phyloP scores from a whole-genome alignment of 2,888 invertebrate genomes.

The Plusia festucae region DNA sequence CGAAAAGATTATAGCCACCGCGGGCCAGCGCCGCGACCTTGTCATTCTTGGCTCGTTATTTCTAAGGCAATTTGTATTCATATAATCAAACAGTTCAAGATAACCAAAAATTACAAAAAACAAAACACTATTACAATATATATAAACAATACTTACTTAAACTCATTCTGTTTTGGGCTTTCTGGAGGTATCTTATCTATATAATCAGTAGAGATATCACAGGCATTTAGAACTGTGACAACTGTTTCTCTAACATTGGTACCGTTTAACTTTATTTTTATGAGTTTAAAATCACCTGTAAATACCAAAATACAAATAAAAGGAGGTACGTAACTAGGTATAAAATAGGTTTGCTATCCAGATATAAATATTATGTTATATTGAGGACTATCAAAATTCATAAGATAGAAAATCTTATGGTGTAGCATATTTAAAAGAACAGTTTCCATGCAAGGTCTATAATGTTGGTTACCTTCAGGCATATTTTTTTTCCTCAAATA shows the following conservation, averaged over 20 bases:
- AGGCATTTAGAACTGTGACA: slow-evolving; percentile 93
- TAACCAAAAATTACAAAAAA: slow-evolving; percentile 20
- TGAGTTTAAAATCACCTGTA: slow-evolving; percentile 92
- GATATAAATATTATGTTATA: too few relatives aligned
- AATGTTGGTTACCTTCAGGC: slow-evolving; percentile 80
- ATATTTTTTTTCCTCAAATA: slow-evolving; percentile 92
- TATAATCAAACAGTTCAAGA: slow-evolving; percentile 21
- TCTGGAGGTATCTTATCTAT: slow-evolving; percentile 92
- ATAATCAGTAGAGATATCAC: slow-evolving; percentile 96
- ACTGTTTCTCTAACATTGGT: slow-evolving; percentile 92
- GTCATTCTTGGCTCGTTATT: neutral
- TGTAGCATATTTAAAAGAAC: too few relatives aligned
- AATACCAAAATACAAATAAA: slow-evolving; percentile 47
- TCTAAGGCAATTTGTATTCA: slow-evolving; percentile 3
- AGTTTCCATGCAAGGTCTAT: neutral
- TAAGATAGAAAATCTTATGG: too few relatives aligned
- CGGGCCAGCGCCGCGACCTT: neutral
- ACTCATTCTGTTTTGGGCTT: slow-evolving; percentile 65
- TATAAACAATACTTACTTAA: slow-evolving; percentile 74
- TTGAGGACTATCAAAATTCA: too few relatives aligned
- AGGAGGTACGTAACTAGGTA: neutral
- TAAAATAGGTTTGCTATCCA: too few relatives aligned
- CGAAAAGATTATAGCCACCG: neutral
- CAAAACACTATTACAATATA: too few relatives aligned
- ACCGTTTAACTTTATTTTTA: slow-evolving; percentile 92